Evolutionary conservation across 2,888 invertebrate species (phyloP).

Genomic region (Zelleria hepariella): DNA sequence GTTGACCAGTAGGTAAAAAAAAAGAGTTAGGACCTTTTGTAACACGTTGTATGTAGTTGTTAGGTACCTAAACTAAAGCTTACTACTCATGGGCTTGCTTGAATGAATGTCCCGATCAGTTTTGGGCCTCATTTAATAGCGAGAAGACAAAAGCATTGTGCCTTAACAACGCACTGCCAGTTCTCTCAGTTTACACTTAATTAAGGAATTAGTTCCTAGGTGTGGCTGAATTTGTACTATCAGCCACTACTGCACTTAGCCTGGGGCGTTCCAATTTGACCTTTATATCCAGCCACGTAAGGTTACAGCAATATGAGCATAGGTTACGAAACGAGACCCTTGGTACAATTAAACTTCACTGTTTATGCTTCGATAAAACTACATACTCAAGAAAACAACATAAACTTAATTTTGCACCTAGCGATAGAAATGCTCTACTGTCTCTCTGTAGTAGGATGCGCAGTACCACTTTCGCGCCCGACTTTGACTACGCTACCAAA

Average conservation of each 20-base stretch:
- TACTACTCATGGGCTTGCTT: background rate
- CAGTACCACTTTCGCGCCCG: too few species aligned
- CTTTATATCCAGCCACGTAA: background rate
- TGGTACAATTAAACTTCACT: background rate
- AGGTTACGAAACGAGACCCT: too few species aligned
- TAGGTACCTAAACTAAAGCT: background rate
- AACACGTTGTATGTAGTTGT: too few species aligned
- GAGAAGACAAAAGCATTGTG: background rate
- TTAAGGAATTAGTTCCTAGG: constrained; percentile 37
- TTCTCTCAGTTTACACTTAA: constrained; percentile 36
- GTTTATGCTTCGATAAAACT: background rate
- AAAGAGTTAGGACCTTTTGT: too few species aligned
- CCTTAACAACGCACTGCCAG: constrained; percentile 1
- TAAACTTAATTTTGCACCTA: too few species aligned
- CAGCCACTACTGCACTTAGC: background rate
- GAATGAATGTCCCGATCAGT: background rate
- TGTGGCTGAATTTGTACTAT: background rate
- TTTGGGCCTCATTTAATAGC: background rate
- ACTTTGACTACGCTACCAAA: too few species aligned
- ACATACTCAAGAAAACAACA: too few species aligned
- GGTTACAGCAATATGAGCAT: background rate
- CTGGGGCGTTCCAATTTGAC: background rate
- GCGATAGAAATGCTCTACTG: too few species aligned
- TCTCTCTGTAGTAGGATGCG: too few species aligned
- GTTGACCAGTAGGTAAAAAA: too few species aligned